These are phyloP conservation scores for Lytechinus pictus DNA, from an alignment of 35 echinoderm and acorn worm genomes.

Conservation along the genomic window DNA sequence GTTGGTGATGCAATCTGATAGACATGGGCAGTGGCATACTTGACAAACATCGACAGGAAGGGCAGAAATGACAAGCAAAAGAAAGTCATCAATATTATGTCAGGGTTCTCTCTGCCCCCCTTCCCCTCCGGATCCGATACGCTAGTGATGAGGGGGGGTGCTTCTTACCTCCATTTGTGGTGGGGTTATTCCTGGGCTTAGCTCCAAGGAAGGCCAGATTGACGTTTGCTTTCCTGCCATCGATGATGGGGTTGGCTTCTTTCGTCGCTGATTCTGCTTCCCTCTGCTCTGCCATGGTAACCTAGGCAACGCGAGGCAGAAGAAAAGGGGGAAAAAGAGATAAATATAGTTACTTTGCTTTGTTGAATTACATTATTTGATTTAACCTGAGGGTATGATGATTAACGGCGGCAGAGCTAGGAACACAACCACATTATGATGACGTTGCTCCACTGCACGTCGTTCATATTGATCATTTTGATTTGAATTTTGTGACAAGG, in stretches of 20 bases:
- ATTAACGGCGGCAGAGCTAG: not conserved
- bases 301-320: conserved; percentile 58
- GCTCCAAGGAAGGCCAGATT: conserved; percentile 96
- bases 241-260: conserved; percentile 97
- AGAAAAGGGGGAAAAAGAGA: not conserved
- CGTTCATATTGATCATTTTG: no score
- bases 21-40: no score
- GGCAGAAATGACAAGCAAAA: no score
- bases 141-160: no score
- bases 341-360: not conserved
- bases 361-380: not conserved
- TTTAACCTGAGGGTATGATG: not conserved
- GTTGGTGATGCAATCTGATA: no score
- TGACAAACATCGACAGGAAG: no score
- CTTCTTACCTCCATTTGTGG: conserved; percentile 57
- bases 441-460: no score
- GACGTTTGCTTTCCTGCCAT: conserved; percentile 98
- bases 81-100: no score
- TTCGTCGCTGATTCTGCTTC: conserved; percentile 75
- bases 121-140: no score
- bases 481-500: no score
- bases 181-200: conserved; percentile 93
- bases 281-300: conserved; percentile 89
- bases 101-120: no score
- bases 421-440: not conserved